Base-by-base conservation (phyloP, 2,888 invertebrate genomes). In the Lottia gigantea region DNA sequence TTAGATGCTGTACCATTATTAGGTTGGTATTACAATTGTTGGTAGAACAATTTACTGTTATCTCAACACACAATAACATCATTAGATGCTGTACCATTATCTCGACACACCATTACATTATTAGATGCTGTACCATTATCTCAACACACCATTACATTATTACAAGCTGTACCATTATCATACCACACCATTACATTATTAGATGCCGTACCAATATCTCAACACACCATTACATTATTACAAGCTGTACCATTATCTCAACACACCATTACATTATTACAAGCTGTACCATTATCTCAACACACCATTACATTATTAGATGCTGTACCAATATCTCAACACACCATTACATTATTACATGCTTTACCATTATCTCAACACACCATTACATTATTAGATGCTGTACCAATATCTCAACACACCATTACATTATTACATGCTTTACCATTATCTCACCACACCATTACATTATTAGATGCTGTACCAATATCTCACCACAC, bases 1-100 rank as follows among this genome's bases (percentile, higher is more conserved):
- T 89, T 97, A 67, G 97, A 98, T 88, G 93, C 96, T 0, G 97
- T 97, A 84, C 95, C 96, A 8, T 91, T 97, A 68, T 88, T 90
- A 79, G 91, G 92, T 92, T 89, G 80, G 78, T 79, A 64, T 40
- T 3, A 23, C 23, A 94, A 94, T 77, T n/a, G n/a, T n/a, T n/a
- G n/a, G n/a, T n/a, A n/a, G n/a, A n/a, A n/a, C n/a, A n/a, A n/a
- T n/a, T 90, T 97, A 71, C 97, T 97, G 1, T 89, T 93, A 0
- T 93, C 95, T 25, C 93, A 93, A 78, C 96, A 96, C 86, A 91
- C 90, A 4, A 84, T 96, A 65, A 92, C 91, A 75, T 94, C 94
- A 0, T 89, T 97, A 67, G 97, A 97, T 88, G 93, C 95, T 0
- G 97, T 97, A 84, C 95, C 96, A 8, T 91, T 97, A 68, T 88